phyloP scores from a whole-genome alignment of 2,113 vertebrate genomes.

The Lepus timidus region DNA sequence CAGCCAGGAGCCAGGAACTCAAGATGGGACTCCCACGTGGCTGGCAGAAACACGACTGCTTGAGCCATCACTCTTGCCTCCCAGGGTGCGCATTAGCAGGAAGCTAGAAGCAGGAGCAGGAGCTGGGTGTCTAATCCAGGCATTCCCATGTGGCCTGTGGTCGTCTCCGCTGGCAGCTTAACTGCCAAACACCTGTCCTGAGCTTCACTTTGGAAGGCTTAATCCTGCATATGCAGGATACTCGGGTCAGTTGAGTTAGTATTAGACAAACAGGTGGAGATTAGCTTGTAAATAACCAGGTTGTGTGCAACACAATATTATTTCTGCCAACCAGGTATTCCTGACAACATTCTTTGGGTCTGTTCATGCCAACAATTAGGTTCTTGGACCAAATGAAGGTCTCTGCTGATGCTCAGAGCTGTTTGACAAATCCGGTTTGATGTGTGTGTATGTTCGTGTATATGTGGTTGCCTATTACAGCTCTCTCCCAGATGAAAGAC shows the following conservation, averaged over 20 bases:
- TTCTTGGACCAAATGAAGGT: constrained; percentile 36
- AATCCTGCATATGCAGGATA: neutral
- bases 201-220: constrained; percentile 17
- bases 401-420: neutral
- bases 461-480: neutral
- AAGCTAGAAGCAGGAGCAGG: too few relatives aligned
- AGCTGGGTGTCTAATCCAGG: too few relatives aligned
- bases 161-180: too few relatives aligned
- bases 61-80: too few relatives aligned
- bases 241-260: constrained; percentile 3
- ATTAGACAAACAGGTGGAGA: neutral
- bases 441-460: neutral
- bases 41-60: too few relatives aligned
- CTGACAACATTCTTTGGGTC: neutral
- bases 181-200: too few relatives aligned
- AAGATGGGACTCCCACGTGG: too few relatives aligned
- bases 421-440: neutral
- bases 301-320: neutral
- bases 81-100: too few relatives aligned
- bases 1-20: too few relatives aligned
- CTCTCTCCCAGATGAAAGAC: neutral
- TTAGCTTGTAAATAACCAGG: constrained; percentile 1
- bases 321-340: neutral
- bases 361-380: neutral
- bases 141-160: too few relatives aligned